A percentile compares a stretch with the other conserved stretches of the same genome.
Evolutionary conservation across 2,888 invertebrate genomes (phyloP).

Genomic region (Boloria euphrosyne): DNA sequence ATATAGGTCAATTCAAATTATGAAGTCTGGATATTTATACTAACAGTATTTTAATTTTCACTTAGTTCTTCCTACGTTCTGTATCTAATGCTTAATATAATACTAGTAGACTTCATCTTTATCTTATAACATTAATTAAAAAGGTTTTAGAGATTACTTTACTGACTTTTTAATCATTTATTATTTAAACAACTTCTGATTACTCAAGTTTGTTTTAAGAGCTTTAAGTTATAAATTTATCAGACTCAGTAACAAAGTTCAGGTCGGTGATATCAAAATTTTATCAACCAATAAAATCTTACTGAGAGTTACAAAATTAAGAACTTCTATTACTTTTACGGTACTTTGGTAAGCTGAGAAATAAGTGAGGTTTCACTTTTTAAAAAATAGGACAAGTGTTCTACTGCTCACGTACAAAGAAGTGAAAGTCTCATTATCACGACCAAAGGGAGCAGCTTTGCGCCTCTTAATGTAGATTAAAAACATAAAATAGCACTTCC

Average conservation of each 20-base stretch:
- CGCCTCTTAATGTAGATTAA: constrained; percentile 66
- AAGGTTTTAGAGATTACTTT: constrained; percentile 13
- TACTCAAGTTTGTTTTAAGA: constrained; percentile 15
- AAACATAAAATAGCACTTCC: constrained; percentile 65
- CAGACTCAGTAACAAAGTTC: background rate
- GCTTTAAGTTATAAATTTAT: constrained; percentile 14
- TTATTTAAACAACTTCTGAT: constrained; percentile 18
- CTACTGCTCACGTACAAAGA: constrained; percentile 11
- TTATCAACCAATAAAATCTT: background rate
- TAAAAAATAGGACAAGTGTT: constrained; percentile 13
- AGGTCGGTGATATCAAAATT: background rate
- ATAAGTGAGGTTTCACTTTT: background rate
- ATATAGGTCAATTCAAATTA: constrained; percentile 43
- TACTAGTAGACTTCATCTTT: constrained; percentile 11
- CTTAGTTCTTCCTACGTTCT: background rate
- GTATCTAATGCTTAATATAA: too few relatives aligned
- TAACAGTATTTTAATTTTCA: background rate
- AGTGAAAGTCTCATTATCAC: constrained; percentile 40
- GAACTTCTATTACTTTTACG: constrained; percentile 1
- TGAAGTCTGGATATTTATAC: background rate
- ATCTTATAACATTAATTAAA: constrained; percentile 13
- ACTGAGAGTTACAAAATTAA: background rate
- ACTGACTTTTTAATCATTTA: constrained; percentile 15
- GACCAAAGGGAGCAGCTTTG: constrained; percentile 53
- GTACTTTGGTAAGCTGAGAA: background rate